These are phyloP conservation scores for Zeugodacus cucurbitae DNA, from an alignment of 1,140 invertebrate species.

Conservation along the genomic window DNA sequence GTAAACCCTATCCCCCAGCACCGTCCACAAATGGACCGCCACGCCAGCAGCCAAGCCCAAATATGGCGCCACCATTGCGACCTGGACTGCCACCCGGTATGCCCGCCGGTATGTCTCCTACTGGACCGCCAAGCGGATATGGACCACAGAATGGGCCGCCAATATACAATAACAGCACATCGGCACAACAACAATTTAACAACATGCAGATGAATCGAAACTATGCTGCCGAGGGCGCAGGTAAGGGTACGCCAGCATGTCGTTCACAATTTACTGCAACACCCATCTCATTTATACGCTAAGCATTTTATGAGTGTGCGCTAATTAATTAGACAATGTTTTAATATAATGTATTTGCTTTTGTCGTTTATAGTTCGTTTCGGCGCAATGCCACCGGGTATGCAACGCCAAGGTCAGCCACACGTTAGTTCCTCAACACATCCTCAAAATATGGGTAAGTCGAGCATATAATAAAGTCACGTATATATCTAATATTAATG, in stretches of 20 bases:
- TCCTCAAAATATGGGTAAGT: conserved; percentile 65
- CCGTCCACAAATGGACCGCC: conserved; percentile 57
- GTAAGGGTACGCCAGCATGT: conserved; percentile 54
- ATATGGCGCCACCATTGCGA: conserved; percentile 65
- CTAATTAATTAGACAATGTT: background rate
- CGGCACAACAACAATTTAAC: conserved; percentile 61
- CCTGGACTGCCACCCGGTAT: conserved; percentile 62
- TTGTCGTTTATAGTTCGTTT: conserved; percentile 54
- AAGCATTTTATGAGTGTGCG: background rate
- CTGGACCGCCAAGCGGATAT: conserved; percentile 55
- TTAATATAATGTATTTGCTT: background rate
- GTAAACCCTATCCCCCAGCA: conserved; percentile 68
- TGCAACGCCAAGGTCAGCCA: conserved; percentile 64
- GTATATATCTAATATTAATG: background rate
- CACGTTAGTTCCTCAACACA: conserved; percentile 66
- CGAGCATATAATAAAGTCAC: background rate
- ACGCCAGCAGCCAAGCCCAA: conserved; percentile 66
- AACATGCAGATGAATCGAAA: conserved; percentile 63
- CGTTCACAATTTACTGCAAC: conserved; percentile 38
- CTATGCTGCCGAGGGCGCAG: conserved; percentile 59
- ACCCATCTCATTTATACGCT: background rate
- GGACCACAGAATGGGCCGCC: conserved; percentile 61
- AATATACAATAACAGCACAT: conserved; percentile 58
- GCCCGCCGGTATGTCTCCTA: conserved; percentile 56
- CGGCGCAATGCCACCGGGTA: conserved; percentile 60